phyloP scores from a whole-genome alignment of 2,113 vertebrate genomes.

The Elanus axillaris region DNA sequence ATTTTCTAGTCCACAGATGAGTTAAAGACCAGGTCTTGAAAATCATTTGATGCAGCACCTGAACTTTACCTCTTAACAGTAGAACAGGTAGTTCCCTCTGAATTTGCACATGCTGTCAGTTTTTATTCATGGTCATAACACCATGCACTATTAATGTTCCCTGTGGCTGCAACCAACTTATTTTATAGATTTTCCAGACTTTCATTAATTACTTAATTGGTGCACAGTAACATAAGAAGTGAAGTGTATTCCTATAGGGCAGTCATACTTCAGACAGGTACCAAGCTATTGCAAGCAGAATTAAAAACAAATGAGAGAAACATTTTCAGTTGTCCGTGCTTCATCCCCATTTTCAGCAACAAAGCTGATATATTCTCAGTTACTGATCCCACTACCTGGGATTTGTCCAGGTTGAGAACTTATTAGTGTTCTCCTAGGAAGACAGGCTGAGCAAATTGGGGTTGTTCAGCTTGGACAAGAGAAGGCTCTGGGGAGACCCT shows the following conservation, averaged over 20 bases:
- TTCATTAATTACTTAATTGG: constrained; percentile 28
- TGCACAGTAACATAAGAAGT: not conserved
- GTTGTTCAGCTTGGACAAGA: too few species aligned
- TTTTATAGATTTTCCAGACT: constrained; percentile 9
- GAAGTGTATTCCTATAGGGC: not conserved
- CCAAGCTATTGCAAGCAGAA: not conserved
- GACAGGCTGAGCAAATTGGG: too few species aligned
- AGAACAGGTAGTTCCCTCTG: not conserved
- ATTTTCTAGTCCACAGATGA: not conserved
- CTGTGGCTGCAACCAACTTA: not conserved
- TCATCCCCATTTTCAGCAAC: not conserved
- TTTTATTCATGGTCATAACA: constrained; percentile 22
- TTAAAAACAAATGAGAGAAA: not conserved
- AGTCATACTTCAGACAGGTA: not conserved
- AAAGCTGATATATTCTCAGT: not conserved
- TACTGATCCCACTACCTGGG: constrained; percentile 7
- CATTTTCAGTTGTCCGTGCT: not conserved
- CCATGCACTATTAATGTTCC: not conserved
- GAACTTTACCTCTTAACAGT: not conserved
- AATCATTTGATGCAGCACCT: not conserved
- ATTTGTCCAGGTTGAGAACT: constrained; percentile 36
- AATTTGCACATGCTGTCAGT: not conserved
- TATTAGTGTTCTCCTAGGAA: not conserved
- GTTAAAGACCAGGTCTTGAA: not conserved
- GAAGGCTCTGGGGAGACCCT: too few species aligned